Conservation (phyloP, 2,113 vertebrate genomes). For the Neotoma lepida region DNA sequence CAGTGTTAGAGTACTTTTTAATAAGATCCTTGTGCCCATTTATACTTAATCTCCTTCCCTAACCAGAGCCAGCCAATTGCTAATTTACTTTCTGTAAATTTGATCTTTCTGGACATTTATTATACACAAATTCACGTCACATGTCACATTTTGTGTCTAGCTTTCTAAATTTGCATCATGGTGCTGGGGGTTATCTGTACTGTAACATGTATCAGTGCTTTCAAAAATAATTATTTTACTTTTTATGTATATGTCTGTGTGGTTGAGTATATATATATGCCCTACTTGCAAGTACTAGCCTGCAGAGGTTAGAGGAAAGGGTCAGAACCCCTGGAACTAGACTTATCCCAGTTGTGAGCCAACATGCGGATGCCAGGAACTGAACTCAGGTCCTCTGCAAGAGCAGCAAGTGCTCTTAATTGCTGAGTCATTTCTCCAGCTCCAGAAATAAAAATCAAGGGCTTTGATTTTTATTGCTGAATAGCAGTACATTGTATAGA, state of each 20-base stretch:
- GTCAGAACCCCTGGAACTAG: not conserved
- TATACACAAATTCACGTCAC: not conserved
- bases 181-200: not conserved
- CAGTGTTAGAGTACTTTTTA: not conserved
- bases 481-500: not conserved
- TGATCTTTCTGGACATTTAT: conserved; percentile 9
- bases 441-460: too few species aligned
- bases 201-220: not conserved
- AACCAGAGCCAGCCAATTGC: not conserved
- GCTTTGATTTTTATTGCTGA: not conserved
- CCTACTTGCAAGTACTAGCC: not conserved
- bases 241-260: not conserved
- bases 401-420: not conserved
- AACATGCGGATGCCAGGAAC: not conserved
- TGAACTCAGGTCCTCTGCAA: not conserved
- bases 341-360: not conserved
- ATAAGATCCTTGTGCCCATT: not conserved
- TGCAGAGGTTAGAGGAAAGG: not conserved
- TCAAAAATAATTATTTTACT: not conserved
- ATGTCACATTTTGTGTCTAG: not conserved
- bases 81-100: not conserved
- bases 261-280: not conserved
- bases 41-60: not conserved
- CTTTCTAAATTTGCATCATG: not conserved
- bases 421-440: not conserved